phyloP scores from a whole-genome alignment of 53 echinoderm and acorn worm species.

The Paracentrotus lividus region DNA sequence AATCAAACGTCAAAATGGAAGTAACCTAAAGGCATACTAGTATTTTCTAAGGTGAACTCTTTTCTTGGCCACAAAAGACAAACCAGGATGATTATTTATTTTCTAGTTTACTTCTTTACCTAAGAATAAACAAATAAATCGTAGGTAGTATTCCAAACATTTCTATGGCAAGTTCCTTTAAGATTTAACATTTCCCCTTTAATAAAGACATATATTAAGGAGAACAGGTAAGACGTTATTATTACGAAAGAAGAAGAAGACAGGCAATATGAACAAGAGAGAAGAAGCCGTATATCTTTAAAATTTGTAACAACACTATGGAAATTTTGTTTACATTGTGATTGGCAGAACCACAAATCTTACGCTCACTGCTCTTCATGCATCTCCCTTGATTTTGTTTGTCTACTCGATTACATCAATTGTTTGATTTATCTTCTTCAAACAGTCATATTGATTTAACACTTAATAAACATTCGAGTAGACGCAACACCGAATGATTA shows the following conservation, averaged over 20 bases:
- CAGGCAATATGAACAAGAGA: background rate
- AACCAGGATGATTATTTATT: too few species aligned
- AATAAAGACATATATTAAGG: background rate
- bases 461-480: constrained; percentile 9
- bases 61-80: too few species aligned
- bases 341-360: background rate
- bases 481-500: background rate
- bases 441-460: background rate
- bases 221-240: background rate
- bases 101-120: too few species aligned
- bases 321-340: too few species aligned
- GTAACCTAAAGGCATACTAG: background rate
- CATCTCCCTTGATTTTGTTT: background rate
- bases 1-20: background rate
- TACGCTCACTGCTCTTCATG: too few species aligned
- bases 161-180: too few species aligned
- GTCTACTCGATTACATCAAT: background rate
- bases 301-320: background rate
- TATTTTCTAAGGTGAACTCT: background rate
- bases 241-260: background rate
- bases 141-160: too few species aligned
- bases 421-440: background rate
- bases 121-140: too few species aligned
- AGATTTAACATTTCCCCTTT: too few species aligned
- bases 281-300: background rate